phyloP scores from a whole-genome alignment of 2,113 vertebrate genomes.

The Bambusicola thoracicus region DNA sequence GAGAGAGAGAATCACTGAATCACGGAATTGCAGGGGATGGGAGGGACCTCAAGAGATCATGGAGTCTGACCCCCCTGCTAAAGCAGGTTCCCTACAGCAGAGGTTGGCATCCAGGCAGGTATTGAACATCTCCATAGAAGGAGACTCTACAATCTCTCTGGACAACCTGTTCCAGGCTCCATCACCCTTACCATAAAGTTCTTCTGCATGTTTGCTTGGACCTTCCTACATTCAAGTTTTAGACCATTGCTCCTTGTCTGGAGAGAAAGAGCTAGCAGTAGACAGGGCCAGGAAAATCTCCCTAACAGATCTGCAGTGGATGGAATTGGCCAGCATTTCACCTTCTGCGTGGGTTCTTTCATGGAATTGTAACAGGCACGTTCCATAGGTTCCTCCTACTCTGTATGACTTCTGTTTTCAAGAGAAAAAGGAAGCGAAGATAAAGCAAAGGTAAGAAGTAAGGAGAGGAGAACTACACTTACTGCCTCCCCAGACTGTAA shows the following conservation, averaged over 20 bases:
- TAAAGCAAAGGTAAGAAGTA: not conserved
- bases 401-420: not conserved
- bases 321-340: not conserved
- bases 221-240: no score
- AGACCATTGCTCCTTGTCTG: no score
- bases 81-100: no score
- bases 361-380: not conserved
- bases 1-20: not conserved
- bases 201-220: no score
- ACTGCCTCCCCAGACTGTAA: not conserved
- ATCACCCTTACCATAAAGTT: no score
- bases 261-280: not conserved
- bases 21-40: not conserved
- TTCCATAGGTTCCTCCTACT: not conserved
- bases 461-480: not conserved
- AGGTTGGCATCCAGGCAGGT: no score
- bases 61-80: not conserved
- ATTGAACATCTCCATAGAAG: no score
- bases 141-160: no score
- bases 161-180: no score
- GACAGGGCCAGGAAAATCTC: rapidly evolving
- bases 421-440: not conserved
- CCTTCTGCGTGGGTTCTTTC: not conserved
- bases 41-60: not conserved
- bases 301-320: not conserved